phyloP scores from a whole-genome alignment of 2,113 vertebrate genomes.

The Isichthys henryi region DNA sequence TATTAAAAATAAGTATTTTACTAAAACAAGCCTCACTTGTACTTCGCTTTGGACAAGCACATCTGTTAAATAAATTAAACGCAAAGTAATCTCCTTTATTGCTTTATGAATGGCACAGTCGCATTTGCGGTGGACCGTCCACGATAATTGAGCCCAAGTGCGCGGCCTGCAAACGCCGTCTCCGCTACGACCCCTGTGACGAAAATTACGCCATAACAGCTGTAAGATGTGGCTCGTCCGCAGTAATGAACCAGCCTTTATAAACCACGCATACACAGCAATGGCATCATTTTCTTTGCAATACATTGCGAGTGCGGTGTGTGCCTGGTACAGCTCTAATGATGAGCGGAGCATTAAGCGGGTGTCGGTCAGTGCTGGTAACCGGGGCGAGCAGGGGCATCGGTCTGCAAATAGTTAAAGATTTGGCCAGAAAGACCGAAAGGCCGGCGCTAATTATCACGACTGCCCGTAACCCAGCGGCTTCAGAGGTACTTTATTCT shows the following conservation, averaged over 20 bases:
- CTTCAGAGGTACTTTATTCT: neutral
- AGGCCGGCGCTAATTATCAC: neutral
- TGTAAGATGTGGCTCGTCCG: neutral
- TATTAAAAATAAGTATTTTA: too few species aligned
- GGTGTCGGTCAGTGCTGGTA: too few species aligned
- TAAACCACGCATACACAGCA: neutral
- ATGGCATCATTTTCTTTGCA: too few species aligned
- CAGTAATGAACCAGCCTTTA: neutral
- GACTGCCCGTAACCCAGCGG: neutral
- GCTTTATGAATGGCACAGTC: neutral
- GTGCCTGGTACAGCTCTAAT: too few species aligned
- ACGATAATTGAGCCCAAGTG: too few species aligned
- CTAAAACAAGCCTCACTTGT: too few species aligned
- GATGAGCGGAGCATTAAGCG: too few species aligned
- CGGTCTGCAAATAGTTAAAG: too few species aligned
- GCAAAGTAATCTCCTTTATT: neutral
- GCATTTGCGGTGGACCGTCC: neutral
- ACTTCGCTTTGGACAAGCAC: neutral
- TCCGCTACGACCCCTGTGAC: neutral
- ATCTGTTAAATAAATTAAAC: neutral
- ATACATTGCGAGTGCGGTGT: too few species aligned
- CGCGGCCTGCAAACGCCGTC: neutral
- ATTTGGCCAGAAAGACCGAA: neutral
- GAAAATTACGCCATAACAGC: neutral
- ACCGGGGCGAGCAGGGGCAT: too few species aligned